phyloP scores from a whole-genome alignment of 37 sponge, comb jelly and placozoan species.

The Aphrocallistes beatrix region DNA sequence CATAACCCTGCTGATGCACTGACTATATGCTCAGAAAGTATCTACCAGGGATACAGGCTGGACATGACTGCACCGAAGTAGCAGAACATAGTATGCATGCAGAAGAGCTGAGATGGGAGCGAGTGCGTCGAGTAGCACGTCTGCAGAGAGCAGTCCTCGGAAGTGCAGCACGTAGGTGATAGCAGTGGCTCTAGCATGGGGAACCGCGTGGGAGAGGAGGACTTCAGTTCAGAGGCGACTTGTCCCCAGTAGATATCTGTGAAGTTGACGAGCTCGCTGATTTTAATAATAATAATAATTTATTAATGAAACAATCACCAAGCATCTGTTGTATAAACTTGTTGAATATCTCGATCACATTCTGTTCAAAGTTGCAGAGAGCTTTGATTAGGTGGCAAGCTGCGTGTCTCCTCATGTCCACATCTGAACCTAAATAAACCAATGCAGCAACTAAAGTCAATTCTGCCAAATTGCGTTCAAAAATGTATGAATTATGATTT shows the following conservation, averaged over 20 bases:
- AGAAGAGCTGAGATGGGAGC: constrained; percentile 55
- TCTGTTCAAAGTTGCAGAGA: constrained; percentile 73
- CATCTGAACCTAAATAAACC: constrained; percentile 42
- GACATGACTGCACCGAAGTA: too few species aligned
- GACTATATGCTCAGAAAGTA: too few species aligned
- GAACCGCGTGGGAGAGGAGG: constrained; percentile 31
- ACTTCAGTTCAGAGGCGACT: constrained; percentile 67
- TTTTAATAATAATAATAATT: too few species aligned
- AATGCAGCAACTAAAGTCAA: too few species aligned
- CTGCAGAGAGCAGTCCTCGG: constrained; percentile 64
- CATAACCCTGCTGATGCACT: too few species aligned
- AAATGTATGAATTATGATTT: too few species aligned
- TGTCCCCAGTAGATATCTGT: constrained; percentile 67
- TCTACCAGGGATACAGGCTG: too few species aligned
- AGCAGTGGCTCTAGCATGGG: constrained; percentile 73
- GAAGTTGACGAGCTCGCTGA: constrained; percentile 76
- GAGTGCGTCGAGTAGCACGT: constrained; percentile 41
- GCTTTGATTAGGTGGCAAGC: constrained; percentile 84
- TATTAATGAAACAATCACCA: not conserved
- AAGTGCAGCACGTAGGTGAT: constrained; percentile 85
- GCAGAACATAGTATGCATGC: too few species aligned
- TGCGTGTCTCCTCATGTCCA: constrained; percentile 88
- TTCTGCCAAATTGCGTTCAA: too few species aligned
- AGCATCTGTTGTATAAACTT: constrained; percentile 10
- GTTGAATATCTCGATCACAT: constrained; percentile 68